Percentiles rank a stretch among this genome's conserved stretches.
Conservation (phyloP, 2,888 invertebrate genomes). For the Calliopum simillimum region DNA sequence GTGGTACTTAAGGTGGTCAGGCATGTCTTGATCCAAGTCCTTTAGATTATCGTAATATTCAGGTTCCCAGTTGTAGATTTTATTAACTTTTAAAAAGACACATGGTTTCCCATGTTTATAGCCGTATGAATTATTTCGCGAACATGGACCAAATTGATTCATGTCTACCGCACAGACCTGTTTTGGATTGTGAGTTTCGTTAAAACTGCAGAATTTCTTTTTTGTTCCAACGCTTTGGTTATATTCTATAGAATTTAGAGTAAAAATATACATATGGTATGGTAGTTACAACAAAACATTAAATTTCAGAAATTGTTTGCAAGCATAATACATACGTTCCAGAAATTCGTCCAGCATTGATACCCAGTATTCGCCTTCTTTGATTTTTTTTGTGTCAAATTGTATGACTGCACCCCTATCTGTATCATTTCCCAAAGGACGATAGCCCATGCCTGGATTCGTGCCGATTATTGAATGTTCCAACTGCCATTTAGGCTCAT, state of each 20-base stretch:
- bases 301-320: neutral
- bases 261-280: no score
- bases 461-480: slow-evolving; percentile 81
- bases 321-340: no score
- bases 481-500: slow-evolving; percentile 81
- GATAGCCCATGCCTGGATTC: slow-evolving; percentile 75
- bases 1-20: slow-evolving; percentile 68
- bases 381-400: slow-evolving; percentile 70
- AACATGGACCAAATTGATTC: slow-evolving; percentile 70
- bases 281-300: neutral
- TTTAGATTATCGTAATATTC: slow-evolving; percentile 71
- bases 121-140: slow-evolving; percentile 72
- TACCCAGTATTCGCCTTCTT: slow-evolving; percentile 71
- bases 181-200: slow-evolving; percentile 64
- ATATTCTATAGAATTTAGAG: slow-evolving; percentile 63
- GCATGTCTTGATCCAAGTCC: slow-evolving; percentile 74
- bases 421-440: slow-evolving; percentile 71
- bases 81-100: slow-evolving; percentile 86
- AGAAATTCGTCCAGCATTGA: slow-evolving; percentile 71
- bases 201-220: slow-evolving; percentile 71
- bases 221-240: slow-evolving; percentile 67
- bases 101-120: slow-evolving; percentile 83
- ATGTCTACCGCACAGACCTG: slow-evolving; percentile 71
- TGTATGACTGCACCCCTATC: slow-evolving; percentile 72
- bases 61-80: slow-evolving; percentile 81